Evolutionary conservation across 2,797 vertebrate genomes (phyloP).

Genomic region (Diglossa cyanea): DNA sequence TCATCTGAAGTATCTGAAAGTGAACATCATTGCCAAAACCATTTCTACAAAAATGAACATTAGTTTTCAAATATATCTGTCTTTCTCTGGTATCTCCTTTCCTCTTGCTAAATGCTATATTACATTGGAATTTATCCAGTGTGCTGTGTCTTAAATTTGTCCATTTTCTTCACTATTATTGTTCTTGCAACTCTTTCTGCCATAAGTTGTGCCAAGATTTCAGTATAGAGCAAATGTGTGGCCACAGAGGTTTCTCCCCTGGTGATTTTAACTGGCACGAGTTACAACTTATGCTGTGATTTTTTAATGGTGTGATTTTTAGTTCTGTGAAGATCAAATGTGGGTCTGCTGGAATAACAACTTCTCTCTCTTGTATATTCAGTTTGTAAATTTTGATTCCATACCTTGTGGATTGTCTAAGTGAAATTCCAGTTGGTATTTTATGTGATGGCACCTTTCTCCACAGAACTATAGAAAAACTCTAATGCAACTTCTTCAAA

Average conservation of each 20-base stretch:
- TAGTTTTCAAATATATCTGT: neutral
- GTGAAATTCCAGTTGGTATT: neutral
- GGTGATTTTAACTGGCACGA: neutral
- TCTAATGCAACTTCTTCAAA: neutral
- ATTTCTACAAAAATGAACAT: neutral
- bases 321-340: neutral
- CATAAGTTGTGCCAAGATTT: neutral
- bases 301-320: neutral
- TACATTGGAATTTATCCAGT: neutral
- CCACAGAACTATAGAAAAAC: neutral
- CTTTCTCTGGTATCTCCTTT: neutral
- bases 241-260: neutral
- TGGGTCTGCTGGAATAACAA: neutral
- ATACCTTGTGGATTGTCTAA: neutral
- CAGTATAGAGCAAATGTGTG: neutral
- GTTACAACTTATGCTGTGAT: neutral
- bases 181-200: neutral
- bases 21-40: neutral
- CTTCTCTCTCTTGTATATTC: neutral
- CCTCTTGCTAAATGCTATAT: neutral
- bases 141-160: neutral
- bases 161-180: neutral
- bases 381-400: neutral
- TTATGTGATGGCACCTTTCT: neutral
- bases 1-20: neutral